Conservation (phyloP, 2,113 vertebrate species). For the Cettia cetti region DNA sequence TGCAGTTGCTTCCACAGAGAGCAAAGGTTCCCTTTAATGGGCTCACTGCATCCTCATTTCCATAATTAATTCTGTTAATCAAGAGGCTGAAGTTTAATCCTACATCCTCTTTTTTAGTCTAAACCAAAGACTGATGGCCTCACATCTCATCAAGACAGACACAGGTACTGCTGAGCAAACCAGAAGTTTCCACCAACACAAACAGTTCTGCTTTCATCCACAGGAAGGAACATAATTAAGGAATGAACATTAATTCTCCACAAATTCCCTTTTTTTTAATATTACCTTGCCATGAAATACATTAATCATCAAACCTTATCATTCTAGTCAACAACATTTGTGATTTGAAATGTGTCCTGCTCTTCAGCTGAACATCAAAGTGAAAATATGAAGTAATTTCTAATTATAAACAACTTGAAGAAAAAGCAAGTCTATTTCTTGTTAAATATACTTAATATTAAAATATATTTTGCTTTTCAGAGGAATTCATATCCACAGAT, state of each 20-base stretch:
- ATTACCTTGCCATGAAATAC: background rate
- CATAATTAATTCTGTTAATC: slow-evolving; percentile 30
- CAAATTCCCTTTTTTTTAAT: background rate
- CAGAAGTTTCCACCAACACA: background rate
- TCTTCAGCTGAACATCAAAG: background rate
- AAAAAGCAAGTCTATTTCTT: background rate
- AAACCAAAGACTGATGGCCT: background rate
- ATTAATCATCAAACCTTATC: background rate
- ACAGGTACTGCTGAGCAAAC: background rate
- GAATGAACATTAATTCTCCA: background rate
- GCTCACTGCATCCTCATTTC: background rate
- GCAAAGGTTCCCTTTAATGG: slow-evolving; percentile 17
- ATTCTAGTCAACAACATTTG: background rate
- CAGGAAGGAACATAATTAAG: background rate
- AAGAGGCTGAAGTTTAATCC: slow-evolving; percentile 5
- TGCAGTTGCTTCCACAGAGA: background rate
- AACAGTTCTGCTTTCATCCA: background rate
- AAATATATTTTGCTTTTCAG: background rate
- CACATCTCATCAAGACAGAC: background rate
- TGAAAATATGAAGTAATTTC: background rate
- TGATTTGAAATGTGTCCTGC: background rate
- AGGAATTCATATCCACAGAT: background rate
- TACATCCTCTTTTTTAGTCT: background rate
- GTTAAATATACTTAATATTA: background rate
- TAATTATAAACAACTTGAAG: background rate